Base-by-base conservation (phyloP, 1,140 invertebrate species). In the Caenorhabditis briggsae region DNA sequence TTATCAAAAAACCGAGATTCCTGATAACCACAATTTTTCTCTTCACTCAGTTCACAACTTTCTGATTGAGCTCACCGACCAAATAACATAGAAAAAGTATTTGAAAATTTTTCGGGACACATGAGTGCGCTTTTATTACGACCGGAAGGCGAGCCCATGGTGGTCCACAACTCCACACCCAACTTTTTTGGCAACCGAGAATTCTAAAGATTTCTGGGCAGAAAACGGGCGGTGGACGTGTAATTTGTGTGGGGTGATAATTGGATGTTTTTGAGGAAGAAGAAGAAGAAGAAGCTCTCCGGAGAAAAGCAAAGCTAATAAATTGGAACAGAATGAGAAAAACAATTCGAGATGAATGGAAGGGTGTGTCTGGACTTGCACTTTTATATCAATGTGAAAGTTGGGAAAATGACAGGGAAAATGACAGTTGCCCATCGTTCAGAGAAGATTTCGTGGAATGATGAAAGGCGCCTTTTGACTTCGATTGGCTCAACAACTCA, bases 381-480 rank as follows among this genome's bases (percentile, higher is more conserved):
- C 70, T 78, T 78, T 78, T 78, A 50, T 50, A 78, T 18, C 8
- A 33, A 23, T 20, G 7, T 3, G 33, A 33, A 33, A 33, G 33
- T 33, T 33, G 33, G 33, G 33, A 33, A 2, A 50, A 41, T 23
- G 5, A 43, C 23, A 6, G n/a, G 70, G 43, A 50, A 14, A 78
- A 78, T 48, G 70, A 78, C 70, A 78, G 70, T 78, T 78, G 70
- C 20, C 11, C 46, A 33, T 58, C n/a, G 23, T 23, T 61, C 9
- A 6, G n/a, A 61, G 11, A 12, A 23, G 46, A 50, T 78, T 78
- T 78, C 70, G 70, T 78, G 46, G 70, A 78, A 78, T 78, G 70
- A 78, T 78, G 70, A 12, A 78, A 78, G 33, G 3, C 33, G 33
- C n/a, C 53, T 53, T 11, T 23, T 18, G 16, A 23, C 1, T 53